Conservation (phyloP, 2,888 invertebrate genomes). For the Drosophila borealis region DNA sequence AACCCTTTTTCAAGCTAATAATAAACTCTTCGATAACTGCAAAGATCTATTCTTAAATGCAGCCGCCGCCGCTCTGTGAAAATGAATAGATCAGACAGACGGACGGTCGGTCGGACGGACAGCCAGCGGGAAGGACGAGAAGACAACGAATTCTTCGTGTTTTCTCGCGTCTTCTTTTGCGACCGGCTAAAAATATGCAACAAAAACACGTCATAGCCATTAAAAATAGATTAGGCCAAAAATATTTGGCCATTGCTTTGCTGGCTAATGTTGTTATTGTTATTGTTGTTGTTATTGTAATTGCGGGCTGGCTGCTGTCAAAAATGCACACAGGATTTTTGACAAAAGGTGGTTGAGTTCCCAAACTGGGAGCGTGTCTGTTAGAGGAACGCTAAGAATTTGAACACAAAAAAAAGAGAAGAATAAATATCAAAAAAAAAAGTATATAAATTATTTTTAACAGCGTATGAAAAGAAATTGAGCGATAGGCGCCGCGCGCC, state of each 20-base stretch:
- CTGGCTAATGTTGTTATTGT: slow-evolving; percentile 38
- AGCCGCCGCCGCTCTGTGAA: slow-evolving; percentile 1
- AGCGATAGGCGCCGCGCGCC: slow-evolving; percentile 70
- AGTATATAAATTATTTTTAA: slow-evolving; percentile 51
- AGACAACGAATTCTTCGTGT: slow-evolving; percentile 24
- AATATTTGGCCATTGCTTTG: slow-evolving; percentile 67
- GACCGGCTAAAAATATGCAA: slow-evolving; percentile 73
- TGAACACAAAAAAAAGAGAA: slow-evolving; percentile 1
- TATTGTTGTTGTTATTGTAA: slow-evolving; percentile 17
- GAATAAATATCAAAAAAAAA: slow-evolving; percentile 4
- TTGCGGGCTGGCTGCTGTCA: slow-evolving; percentile 54
- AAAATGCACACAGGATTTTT: slow-evolving; percentile 63
- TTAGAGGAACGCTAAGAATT: not conserved
- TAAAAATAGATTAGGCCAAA: slow-evolving; percentile 69
- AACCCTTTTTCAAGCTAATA: slow-evolving; percentile 52
- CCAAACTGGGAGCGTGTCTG: not conserved
- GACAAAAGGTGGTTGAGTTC: slow-evolving; percentile 63
- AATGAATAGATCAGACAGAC: slow-evolving; percentile 31
- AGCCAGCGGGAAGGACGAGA: slow-evolving; percentile 17
- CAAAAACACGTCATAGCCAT: slow-evolving; percentile 76
- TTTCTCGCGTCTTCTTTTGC: slow-evolving; percentile 16
- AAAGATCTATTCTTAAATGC: slow-evolving; percentile 39
- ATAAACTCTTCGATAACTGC: slow-evolving; percentile 34
- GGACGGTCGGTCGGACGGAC: slow-evolving; percentile 8
- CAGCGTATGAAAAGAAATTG: slow-evolving; percentile 50